Conservation (phyloP, 2,113 vertebrate species). For the Tiliqua scincoides region DNA sequence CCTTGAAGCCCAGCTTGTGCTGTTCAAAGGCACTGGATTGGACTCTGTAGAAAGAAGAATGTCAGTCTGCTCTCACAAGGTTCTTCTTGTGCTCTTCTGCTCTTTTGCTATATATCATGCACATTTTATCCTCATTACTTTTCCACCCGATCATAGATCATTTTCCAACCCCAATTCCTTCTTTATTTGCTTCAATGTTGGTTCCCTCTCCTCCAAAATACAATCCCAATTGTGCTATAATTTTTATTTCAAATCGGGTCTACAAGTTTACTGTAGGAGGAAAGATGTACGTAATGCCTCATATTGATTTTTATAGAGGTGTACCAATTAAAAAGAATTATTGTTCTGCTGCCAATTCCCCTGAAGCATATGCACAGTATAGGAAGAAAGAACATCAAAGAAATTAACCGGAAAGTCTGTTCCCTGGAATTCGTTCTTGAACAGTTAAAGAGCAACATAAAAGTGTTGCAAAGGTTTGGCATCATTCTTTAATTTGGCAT, state of each 20-base stretch:
- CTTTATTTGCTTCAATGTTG: background rate
- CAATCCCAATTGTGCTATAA: background rate
- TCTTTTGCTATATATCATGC: background rate
- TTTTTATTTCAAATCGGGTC: background rate
- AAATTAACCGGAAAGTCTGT: background rate
- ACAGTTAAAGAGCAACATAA: background rate
- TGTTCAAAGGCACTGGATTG: too few relatives aligned
- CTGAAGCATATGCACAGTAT: background rate
- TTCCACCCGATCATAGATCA: background rate
- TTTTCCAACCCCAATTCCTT: background rate
- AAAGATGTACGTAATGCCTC: background rate
- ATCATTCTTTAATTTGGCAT: background rate
- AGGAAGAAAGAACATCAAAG: slow-evolving; percentile 41
- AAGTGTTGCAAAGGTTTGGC: background rate
- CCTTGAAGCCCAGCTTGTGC: too few relatives aligned
- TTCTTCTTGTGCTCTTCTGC: background rate
- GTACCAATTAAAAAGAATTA: slow-evolving; percentile 38
- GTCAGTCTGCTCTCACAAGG: background rate
- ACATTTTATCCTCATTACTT: too few relatives aligned
- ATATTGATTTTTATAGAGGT: slow-evolving; percentile 10
- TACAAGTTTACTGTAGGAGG: background rate
- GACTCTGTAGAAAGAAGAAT: too few relatives aligned
- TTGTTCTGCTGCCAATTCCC: slow-evolving; percentile 32
- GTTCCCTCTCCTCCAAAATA: background rate
- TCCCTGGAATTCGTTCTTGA: slow-evolving; percentile 16